Conservation (phyloP, 37 sponge, comb jelly and placozoan species). For the Cladorhizidae sp. region DNA sequence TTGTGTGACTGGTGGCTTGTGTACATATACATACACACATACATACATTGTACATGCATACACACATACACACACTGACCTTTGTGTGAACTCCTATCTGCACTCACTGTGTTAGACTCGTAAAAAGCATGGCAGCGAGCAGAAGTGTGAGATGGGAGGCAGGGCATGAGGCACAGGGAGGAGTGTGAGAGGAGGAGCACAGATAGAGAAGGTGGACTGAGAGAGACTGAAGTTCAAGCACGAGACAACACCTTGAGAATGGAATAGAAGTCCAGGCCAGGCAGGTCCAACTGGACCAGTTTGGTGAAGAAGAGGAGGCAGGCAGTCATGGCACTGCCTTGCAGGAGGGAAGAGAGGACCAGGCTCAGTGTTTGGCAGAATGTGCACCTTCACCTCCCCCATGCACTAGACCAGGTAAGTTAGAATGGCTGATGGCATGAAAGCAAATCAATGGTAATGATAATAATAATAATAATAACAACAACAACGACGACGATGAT, state of each 20-base stretch:
- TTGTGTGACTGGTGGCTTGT: too few species aligned
- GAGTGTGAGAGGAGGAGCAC: not conserved
- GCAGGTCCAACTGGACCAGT: slow-evolving; percentile 53
- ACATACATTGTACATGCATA: too few species aligned
- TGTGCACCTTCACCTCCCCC: slow-evolving; percentile 27
- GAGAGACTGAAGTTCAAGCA: not conserved
- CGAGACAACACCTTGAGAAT: slow-evolving; percentile 33
- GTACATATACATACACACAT: too few species aligned
- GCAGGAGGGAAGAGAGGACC: slow-evolving; percentile 76
- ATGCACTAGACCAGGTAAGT: too few species aligned
- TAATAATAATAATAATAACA: too few species aligned
- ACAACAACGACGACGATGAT: too few species aligned
- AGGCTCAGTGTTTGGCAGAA: slow-evolving; percentile 67
- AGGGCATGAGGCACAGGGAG: too few species aligned
- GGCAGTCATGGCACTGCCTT: slow-evolving; percentile 78
- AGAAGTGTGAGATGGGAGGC: too few species aligned
- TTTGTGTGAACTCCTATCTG: slow-evolving; percentile 54
- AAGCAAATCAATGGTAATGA: too few species aligned
- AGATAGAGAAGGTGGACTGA: not conserved
- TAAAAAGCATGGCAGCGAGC: slow-evolving; percentile 69
- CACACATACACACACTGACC: slow-evolving; percentile 34
- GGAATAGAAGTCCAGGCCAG: slow-evolving; percentile 48
- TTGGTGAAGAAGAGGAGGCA: slow-evolving; percentile 74
- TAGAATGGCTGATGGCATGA: too few species aligned
- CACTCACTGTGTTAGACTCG: slow-evolving; percentile 6